Conservation (phyloP, 2,888 invertebrate genomes). For the Neuroscelio doddi region DNA sequence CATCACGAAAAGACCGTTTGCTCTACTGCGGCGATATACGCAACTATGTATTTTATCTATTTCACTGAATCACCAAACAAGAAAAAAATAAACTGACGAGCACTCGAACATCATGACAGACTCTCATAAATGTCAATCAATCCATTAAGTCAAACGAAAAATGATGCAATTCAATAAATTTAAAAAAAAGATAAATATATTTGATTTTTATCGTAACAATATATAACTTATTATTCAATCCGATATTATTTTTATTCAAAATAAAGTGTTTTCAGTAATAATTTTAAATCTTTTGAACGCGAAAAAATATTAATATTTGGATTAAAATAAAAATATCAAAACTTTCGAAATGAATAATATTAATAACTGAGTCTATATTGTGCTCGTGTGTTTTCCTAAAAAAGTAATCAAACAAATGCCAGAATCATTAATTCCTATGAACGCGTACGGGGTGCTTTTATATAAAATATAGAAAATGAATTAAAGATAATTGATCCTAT, state of each 20-base stretch:
- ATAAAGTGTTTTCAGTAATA: no score
- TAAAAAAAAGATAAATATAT: not conserved
- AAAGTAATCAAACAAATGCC: constrained; percentile 32
- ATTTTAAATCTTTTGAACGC: no score
- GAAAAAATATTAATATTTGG: no score
- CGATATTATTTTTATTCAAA: no score
- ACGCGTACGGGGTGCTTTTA: constrained; percentile 56
- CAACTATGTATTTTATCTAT: constrained; percentile 34
- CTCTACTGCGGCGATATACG: constrained; percentile 27
- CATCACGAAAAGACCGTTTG: constrained; percentile 27
- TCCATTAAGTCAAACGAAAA: constrained; percentile 9
- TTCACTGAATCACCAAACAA: constrained; percentile 25
- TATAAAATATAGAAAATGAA: constrained; percentile 49
- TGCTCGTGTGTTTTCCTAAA: constrained; percentile 39
- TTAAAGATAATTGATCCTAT: constrained; percentile 42
- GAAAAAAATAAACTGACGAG: constrained; percentile 20
- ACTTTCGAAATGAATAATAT: no score
- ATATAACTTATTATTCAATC: no score
- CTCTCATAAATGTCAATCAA: constrained; percentile 25
- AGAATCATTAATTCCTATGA: constrained; percentile 44
- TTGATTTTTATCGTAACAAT: no score
- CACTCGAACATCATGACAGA: constrained; percentile 12
- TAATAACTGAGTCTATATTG: constrained; percentile 26
- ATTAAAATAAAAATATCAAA: no score
- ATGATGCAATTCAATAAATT: not conserved